Conservation (phyloP, 2,113 vertebrate species). For the Alethe diademata region DNA sequence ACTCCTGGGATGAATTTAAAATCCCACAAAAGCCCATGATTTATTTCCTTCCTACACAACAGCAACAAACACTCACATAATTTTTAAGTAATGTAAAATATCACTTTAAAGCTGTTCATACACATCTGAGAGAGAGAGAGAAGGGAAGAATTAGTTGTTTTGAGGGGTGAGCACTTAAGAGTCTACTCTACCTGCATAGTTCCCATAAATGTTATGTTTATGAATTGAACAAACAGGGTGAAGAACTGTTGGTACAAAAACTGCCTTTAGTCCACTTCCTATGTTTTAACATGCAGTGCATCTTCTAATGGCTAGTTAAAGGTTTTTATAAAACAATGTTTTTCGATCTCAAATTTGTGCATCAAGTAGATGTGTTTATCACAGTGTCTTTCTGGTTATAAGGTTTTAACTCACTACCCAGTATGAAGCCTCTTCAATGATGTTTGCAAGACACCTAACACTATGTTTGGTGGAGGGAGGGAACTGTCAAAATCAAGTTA, state of each 20-base stretch:
- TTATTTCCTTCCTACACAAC: conserved; percentile 77
- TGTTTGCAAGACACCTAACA: background rate
- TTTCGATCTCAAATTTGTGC: background rate
- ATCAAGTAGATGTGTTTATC: background rate
- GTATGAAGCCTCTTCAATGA: background rate
- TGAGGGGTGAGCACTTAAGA: conserved; percentile 38
- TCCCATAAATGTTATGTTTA: conserved; percentile 28
- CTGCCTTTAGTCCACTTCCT: background rate
- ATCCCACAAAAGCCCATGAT: conserved; percentile 77
- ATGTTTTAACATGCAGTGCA: background rate
- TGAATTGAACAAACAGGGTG: conserved; percentile 1
- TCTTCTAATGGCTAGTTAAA: background rate
- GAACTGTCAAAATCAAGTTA: background rate
- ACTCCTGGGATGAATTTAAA: conserved; percentile 78
- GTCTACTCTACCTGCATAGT: conserved; percentile 11
- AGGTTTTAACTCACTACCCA: background rate
- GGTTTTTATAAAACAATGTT: background rate
- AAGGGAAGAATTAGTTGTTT: conserved; percentile 26
- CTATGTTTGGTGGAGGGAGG: fast-evolving
- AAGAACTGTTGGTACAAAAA: background rate
- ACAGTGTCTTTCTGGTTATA: background rate
- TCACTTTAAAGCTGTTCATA: conserved; percentile 54
- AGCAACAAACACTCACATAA: conserved; percentile 75
- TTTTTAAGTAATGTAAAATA: conserved; percentile 73
- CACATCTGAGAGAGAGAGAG: conserved; percentile 2